Evolutionary conservation across 2,888 invertebrate species (phyloP), one percentile per base, ranked within the genome.

Genomic region (Acanthosepion lycidas): DNA sequence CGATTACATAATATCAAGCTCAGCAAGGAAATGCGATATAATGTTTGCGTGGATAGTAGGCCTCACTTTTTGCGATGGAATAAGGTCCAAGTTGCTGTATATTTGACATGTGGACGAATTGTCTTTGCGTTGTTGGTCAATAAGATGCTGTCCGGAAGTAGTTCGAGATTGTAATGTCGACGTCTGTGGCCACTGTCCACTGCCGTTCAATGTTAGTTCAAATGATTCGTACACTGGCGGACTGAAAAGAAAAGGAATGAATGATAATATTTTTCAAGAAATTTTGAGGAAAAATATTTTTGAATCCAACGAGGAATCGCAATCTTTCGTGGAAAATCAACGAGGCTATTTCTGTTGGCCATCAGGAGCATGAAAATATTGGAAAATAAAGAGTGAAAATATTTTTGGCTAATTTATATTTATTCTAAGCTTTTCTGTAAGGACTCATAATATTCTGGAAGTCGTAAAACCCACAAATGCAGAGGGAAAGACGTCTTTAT

Each of bases 211-310:
- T 26, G n/a, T 53, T 49, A 53, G 93, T 28, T 51, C 48, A 93
- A 93, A 93, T 49, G 93, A 93, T 53, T 93, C 93, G 51, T 93
- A 93, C 18, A 93, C 53, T 51, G 93, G 93, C 33, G 93, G 53
- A 26, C 93, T 93, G 53, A 93, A 93, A 92, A 93, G 9, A 78
- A 12, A 78, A n/a, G n/a, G 78, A 78, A 78, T 5, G 12, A 78
- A 78, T 9, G 78, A n/a, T n/a, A 12, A 59, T 59, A 51, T 6
- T 51, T 51, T 51, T 51, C 51, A 8, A 12, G 51, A 15, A 51
- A 51, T 51, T 51, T 51, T 15, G 8, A 51, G 51, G 15, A 51
- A 51, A 51, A 8, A 51, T 51, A 12, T 51, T 51, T 51, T 51
- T 51, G 8, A 51, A 51, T 51, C 51, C 51, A 51, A 51, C 15